Evolutionary conservation across 2,797 vertebrate genomes (phyloP), one percentile per base, ranked within the genome.

Genomic region (Rhinophrynus dorsalis): DNA sequence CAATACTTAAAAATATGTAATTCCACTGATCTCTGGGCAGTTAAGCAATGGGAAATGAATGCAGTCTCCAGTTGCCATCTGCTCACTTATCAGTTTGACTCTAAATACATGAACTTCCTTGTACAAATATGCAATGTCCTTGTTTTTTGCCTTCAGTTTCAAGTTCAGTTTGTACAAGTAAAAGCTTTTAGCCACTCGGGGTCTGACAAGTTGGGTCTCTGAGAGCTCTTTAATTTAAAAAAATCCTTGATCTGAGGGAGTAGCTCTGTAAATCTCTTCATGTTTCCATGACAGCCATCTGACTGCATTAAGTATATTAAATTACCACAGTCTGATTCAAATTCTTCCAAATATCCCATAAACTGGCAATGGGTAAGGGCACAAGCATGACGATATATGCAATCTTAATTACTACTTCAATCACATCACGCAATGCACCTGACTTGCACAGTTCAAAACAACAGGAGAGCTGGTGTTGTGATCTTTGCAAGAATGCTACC

Each of bases 21-120:
- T 12, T 26, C 37, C 26, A 51, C 7, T 51, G 21, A 51, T 17
- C 2, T 51, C 42, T 0, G 6, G 9, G 10, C 13, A 21, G 35
- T 18, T 20, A 0, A 1, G 48, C 1, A 1, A 38, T 5, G 1
- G 9, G 56, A 0, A 0, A 10, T 67, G 42, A 20, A 26, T 0
- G 1, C 3, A 3, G 3, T 1, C 0, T 0, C 1, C 15, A n/a
- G n/a, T n/a, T n/a, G n/a, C n/a, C n/a, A n/a, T 27, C 33, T 18
- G 30, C 21, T 11, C 55, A 57, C 32, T 12, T 32, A 20, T 21
- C 54, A 37, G 26, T 38, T 9, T 38, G 3, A 38, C 3, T 38
- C 11, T 38, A 13, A 3, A 38, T 38, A 38, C n/a, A 9, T 38
- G 35, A 13, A 38, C 35, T 38, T 38, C 35, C n/a, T 38, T 38